These are phyloP conservation scores for Phaetusa simplex DNA, from an alignment of 2,113 vertebrate species.

Conservation along the genomic window DNA sequence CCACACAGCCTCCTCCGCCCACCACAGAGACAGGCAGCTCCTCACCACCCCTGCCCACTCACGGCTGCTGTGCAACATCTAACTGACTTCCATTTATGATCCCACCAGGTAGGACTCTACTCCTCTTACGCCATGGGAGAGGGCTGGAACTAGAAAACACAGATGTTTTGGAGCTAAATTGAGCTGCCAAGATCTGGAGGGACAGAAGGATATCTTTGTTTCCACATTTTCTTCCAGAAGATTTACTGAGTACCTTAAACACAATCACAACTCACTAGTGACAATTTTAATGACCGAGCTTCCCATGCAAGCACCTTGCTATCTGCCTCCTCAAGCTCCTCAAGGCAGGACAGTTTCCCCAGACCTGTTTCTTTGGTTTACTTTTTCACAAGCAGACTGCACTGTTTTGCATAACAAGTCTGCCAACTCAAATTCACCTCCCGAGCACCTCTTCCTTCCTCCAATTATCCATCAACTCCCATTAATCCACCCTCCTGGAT, in stretches of 20 bases:
- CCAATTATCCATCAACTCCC: background rate
- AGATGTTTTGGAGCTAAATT: background rate
- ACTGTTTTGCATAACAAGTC: background rate
- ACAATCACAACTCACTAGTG: background rate
- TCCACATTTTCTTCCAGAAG: background rate
- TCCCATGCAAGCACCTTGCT: background rate
- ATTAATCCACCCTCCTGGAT: background rate
- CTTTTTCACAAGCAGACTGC: background rate
- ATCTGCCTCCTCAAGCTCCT: background rate
- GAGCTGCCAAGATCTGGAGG: background rate
- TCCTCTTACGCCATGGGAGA: background rate
- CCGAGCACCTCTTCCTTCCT: background rate
- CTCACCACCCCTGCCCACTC: background rate
- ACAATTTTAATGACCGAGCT: background rate
- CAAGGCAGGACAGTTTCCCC: background rate
- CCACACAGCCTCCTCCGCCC: background rate
- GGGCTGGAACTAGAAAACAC: background rate
- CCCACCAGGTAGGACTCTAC: background rate
- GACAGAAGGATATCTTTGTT: background rate
- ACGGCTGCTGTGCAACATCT: rapidly evolving
- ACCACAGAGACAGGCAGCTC: background rate
- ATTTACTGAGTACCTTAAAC: background rate
- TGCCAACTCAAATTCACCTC: background rate
- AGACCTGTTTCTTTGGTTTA: background rate
- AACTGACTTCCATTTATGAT: background rate